A percentile compares a stretch with the other conserved stretches of the same genome.
phyloP scores from a whole-genome alignment of 2,888 invertebrate species.

The Andricus curvator region DNA sequence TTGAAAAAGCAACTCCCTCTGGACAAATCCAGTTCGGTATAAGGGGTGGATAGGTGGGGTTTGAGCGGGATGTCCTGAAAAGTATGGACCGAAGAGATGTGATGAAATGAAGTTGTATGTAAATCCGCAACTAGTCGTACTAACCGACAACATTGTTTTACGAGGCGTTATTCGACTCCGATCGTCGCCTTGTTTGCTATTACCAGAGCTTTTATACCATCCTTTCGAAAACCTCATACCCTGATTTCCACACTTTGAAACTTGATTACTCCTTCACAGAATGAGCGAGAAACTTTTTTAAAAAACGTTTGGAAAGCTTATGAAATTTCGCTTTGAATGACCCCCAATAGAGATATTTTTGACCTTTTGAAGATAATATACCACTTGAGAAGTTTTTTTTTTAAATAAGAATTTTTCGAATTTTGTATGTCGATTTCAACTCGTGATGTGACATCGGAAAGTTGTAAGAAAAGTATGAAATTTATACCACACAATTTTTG shows the following conservation, averaged over 20 bases:
- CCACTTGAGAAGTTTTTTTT: no score
- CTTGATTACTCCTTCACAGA: no score
- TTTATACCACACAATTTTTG: no score
- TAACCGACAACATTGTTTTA: constrained; percentile 54
- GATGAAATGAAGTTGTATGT: constrained; percentile 56
- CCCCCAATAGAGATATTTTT: no score
- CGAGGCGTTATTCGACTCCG: constrained; percentile 55
- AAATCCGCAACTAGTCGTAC: constrained; percentile 49
- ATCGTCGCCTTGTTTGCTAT: constrained; percentile 56
- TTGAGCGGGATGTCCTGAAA: background rate
- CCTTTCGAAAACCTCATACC: constrained; percentile 51
- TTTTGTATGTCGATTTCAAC: no score
- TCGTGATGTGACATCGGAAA: no score
- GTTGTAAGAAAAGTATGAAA: no score
- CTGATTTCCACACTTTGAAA: constrained; percentile 42
- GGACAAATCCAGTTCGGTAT: background rate
- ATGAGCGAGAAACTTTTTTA: no score
- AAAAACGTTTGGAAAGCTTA: no score
- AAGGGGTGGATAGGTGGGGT: background rate
- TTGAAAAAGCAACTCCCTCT: background rate
- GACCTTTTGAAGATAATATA: no score
- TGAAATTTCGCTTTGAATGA: no score
- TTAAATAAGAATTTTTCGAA: no score
- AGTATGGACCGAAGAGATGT: constrained; percentile 48
- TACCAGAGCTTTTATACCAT: constrained; percentile 55